Evolutionary conservation across 2,113 vertebrate genomes (phyloP), one percentile per base, ranked within the genome.

Genomic region (Oxyura jamaicensis): DNA sequence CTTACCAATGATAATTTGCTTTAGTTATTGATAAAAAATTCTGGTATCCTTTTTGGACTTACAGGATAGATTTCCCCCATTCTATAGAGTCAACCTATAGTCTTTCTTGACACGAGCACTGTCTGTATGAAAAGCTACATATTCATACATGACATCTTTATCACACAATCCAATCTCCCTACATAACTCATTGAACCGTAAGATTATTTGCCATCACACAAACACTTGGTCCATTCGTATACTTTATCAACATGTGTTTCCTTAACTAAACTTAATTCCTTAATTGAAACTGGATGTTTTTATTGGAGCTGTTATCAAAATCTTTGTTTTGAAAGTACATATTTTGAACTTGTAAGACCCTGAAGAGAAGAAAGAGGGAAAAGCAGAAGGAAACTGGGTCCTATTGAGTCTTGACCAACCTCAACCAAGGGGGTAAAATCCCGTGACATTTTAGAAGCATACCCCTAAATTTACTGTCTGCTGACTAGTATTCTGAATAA

Each of bases 401-500:
- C 2, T 44, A 36, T 12, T 14, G 46, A 29, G n/a, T 31, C 35
- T 86, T 78, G 50, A 72, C 11, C 31, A 69, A 33, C 8, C 14
- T 67, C 17, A 82, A 53, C 20, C 18, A 29, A 56, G 3, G 42
- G 20, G 35, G 19, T 26, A 41, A 80, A 89, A 89, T 69, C 22
- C 11, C 17, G 35, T 0, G 1, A 22, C 19, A 44, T 56, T 60
- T 92, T 62, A 46, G 55, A 83, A 93, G 53, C 33, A 73, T 7
- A 59, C 4, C 23, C 16, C 6, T 90, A 11, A 50, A 90, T 94
- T 93, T 88, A 14, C 52, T 52, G 2, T 58, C 52, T 90, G 44
- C 63, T 85, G 78, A 39, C 68, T 75, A 44, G 35, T 75, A 44
- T 55, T 79, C 75, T 68, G 56, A 80, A 91, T 44, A 81, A 92